phyloP scores from a whole-genome alignment of 2,797 vertebrate genomes.

The Amazonetta brasiliensis region DNA sequence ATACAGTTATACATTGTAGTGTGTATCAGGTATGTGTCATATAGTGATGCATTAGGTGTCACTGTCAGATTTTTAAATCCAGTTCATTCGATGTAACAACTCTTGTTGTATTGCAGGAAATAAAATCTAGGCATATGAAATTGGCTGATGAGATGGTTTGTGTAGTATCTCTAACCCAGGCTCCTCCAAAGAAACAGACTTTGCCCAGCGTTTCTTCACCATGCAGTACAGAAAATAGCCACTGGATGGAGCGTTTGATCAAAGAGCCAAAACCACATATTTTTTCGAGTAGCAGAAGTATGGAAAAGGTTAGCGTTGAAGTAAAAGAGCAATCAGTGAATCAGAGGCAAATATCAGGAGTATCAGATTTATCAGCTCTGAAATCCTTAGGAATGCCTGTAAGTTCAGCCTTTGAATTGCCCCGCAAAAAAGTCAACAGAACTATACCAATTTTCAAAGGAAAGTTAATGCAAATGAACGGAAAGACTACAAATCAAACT shows the following conservation, averaged over 20 bases:
- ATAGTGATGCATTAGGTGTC: neutral
- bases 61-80: neutral
- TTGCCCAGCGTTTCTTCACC: neutral
- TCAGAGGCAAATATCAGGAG: neutral
- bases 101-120: slow-evolving; percentile 71
- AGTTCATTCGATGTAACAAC: neutral
- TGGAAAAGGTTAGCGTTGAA: neutral
- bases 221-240: slow-evolving; percentile 5
- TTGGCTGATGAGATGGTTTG: slow-evolving; percentile 53
- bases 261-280: neutral
- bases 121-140: slow-evolving; percentile 58
- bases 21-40: neutral
- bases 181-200: neutral
- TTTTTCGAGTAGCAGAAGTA: neutral
- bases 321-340: neutral
- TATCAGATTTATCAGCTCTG: neutral
- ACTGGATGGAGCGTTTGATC: slow-evolving; percentile 67
- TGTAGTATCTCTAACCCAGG: slow-evolving; percentile 17
- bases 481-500: neutral
- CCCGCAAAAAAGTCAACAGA: neutral
- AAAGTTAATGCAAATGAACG: slow-evolving; percentile 46
- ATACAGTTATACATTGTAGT: neutral
- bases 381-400: neutral
- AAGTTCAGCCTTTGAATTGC: neutral
- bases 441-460: slow-evolving; percentile 79